These are phyloP conservation scores for Pararge aegeria DNA, from an alignment of 1,140 invertebrate genomes.

Conservation along the genomic window DNA sequence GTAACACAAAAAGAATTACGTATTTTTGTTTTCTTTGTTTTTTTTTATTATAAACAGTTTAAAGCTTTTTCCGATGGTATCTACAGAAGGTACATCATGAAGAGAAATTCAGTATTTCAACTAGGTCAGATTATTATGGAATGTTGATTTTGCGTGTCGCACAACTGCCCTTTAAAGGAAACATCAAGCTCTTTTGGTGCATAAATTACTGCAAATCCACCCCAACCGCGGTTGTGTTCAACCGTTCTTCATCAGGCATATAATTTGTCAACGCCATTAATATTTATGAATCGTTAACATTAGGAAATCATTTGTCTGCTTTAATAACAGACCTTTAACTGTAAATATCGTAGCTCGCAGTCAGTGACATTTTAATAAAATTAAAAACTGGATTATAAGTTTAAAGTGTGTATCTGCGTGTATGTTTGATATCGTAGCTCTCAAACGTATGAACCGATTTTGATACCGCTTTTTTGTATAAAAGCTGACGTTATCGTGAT, in stretches of 20 bases:
- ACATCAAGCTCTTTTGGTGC: constrained; percentile 52
- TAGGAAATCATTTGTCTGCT: constrained; percentile 31
- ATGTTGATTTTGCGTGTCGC: constrained; percentile 69
- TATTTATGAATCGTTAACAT: constrained; percentile 36
- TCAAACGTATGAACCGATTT: too few species aligned
- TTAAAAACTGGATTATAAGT: too few species aligned
- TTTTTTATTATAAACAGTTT: too few species aligned
- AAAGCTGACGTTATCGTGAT: too few species aligned
- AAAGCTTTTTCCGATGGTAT: too few species aligned
- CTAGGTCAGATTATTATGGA: constrained; percentile 29
- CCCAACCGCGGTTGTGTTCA: constrained; percentile 43
- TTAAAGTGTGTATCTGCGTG: too few species aligned
- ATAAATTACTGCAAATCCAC: constrained; percentile 73
- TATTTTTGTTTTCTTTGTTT: too few species aligned
- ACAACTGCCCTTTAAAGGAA: constrained; percentile 35
- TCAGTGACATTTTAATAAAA: too few species aligned
- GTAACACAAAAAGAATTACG: too few species aligned
- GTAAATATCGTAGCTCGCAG: too few species aligned
- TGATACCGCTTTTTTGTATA: too few species aligned
- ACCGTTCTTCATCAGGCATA: constrained; percentile 61
- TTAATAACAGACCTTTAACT: neutral
- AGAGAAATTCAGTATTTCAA: neutral
- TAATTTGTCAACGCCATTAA: constrained; percentile 53
- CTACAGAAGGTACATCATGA: neutral
- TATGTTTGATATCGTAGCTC: too few species aligned